Evolutionary conservation across 2,113 vertebrate genomes (phyloP).

Genomic region (sheep (Ovis aries)): ARS-UI_Ramb_v3.0 NC_056056.1:154247501-154248000

Average conservation of each 20-base stretch:
- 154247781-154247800: background rate
- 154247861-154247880: background rate
- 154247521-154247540: background rate
- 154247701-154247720: background rate
- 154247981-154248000: background rate
- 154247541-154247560: background rate
- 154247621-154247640: background rate
- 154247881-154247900: background rate
- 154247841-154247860: background rate
- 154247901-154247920: background rate
- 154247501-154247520: background rate
- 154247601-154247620: background rate
- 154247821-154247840: background rate
- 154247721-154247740: background rate
- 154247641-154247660: background rate
- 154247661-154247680: background rate
- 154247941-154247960: too few relatives aligned
- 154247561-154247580: background rate
- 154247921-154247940: background rate
- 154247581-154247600: background rate
- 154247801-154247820: background rate
- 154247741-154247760: background rate
- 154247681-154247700: background rate
- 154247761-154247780: background rate
- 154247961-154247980: too few relatives aligned